Evolutionary conservation across 23 tunicate species (phyloP), one percentile per base, ranked within the genome.

Genomic region (Corella eumyota): DNA sequence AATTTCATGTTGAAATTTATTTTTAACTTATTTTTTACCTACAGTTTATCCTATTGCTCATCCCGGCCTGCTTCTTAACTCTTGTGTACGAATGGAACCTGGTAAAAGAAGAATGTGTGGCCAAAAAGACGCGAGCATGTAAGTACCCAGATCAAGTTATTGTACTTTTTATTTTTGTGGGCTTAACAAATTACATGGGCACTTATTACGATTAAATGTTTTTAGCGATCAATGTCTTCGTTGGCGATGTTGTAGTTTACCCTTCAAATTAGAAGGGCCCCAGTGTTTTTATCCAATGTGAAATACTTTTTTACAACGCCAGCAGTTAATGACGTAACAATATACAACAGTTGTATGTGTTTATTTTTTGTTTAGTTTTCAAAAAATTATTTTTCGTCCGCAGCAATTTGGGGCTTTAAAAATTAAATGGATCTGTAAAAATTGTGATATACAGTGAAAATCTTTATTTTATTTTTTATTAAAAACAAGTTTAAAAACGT

Each of bases 241-340:
- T 1, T 69, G 55, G 49, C 36, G 65, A 69, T 78, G 85, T 49
- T 78, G 85, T 54, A 69, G 85, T 76, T 32, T 78, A 36, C 57
- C 65, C 25, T 44, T 69, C 28, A 62, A 6, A 44, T 40, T 78
- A 25, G 76, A 63, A 47, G 70, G 74, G 0, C 85, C 76, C 2
- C 85, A 66, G 70, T 78, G 85, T 45, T 78, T 45, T 34, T 35
- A 61, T 34, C 76, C 76, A 28, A 38, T 32, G 7, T 21, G 28
- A 38, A 38, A n/a, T 33, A 9, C 9, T 38, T 37, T 38, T 37
- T 58, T 6, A 40, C 48, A n/a, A n/a, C n/a, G n/a, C n/a, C n/a
- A n/a, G n/a, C n/a, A n/a, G n/a, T n/a, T n/a, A n/a, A n/a, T n/a
- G n/a, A n/a, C n/a, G n/a, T n/a, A n/a, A n/a, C n/a, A n/a, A n/a